These are phyloP conservation scores for Corapipo altera DNA, from an alignment of 2,113 vertebrate genomes.

Conservation along the genomic window DNA sequence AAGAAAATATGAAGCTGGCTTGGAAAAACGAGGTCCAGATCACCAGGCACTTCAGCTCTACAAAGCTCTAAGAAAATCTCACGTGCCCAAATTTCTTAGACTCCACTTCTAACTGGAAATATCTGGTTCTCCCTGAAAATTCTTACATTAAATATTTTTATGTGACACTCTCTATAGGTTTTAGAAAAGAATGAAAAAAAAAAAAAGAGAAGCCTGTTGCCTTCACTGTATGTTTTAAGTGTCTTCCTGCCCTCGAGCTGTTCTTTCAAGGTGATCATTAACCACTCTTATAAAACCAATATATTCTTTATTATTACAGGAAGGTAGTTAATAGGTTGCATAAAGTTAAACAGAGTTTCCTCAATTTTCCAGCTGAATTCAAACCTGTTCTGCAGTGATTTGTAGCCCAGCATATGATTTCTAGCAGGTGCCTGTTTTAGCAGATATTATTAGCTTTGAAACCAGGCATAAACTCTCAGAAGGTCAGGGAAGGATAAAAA, in stretches of 20 bases:
- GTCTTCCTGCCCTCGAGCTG: background rate
- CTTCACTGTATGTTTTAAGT: background rate
- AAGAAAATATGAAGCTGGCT: background rate
- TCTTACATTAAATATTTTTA: background rate
- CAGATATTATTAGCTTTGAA: conserved; percentile 32
- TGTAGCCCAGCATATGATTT: background rate
- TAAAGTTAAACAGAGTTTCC: background rate
- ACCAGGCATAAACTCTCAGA: background rate
- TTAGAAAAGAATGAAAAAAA: background rate
- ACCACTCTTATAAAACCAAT: background rate
- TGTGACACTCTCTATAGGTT: background rate
- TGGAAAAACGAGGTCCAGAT: background rate
- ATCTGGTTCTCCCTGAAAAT: background rate
- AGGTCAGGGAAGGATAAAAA: conserved; percentile 42
- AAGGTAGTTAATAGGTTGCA: background rate
- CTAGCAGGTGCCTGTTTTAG: background rate
- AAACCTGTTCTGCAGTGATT: background rate
- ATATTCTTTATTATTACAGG: background rate
- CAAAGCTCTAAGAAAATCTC: background rate
- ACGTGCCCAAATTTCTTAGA: background rate
- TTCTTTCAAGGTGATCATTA: background rate
- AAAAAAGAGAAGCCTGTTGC: background rate
- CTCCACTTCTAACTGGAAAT: background rate
- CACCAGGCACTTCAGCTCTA: background rate
- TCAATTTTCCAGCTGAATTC: conserved; percentile 45